A percentile compares a stretch with the other conserved stretches of the same genome.
These are phyloP conservation scores for Phyllotreta striolata DNA, from an alignment of 2,888 invertebrate species.

Conservation along the genomic window DNA sequence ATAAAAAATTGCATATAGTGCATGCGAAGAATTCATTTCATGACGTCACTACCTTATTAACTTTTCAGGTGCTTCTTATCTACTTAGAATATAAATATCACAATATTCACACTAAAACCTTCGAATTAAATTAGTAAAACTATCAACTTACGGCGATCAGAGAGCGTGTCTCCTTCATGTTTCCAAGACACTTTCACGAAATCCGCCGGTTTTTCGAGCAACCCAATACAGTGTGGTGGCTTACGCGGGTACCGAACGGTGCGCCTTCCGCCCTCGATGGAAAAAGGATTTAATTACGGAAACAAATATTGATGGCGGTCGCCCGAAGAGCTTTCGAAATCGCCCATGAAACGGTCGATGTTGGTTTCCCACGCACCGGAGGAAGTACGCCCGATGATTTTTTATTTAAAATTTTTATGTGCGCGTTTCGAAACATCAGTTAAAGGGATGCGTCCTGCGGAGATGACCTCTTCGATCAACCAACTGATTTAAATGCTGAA, in stretches of 20 bases:
- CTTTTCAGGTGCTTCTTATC: too few species aligned
- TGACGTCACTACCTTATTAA: too few species aligned
- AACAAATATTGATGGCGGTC: constrained; percentile 12
- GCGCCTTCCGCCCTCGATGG: constrained; percentile 16
- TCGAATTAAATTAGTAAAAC: constrained; percentile 8
- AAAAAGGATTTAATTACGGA: constrained; percentile 12
- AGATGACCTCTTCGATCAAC: constrained; percentile 26
- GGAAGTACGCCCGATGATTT: constrained; percentile 44
- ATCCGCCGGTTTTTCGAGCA: background rate
- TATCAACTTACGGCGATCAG: constrained; percentile 3
- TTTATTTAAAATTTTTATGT: constrained; percentile 25
- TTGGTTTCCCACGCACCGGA: constrained; percentile 34
- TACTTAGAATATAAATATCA: too few species aligned
- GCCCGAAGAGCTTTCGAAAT: constrained; percentile 11
- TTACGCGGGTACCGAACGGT: background rate
- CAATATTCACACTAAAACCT: background rate
- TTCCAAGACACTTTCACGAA: constrained; percentile 11
- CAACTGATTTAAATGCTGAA: constrained; percentile 4
- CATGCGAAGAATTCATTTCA: too few species aligned
- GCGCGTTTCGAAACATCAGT: constrained; percentile 36
- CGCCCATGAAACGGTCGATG: constrained; percentile 31
- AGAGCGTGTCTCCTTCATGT: constrained; percentile 16
- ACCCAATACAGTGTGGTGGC: constrained; percentile 9
- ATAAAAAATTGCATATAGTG: too few species aligned
- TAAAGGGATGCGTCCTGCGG: constrained; percentile 33